phyloP scores from a whole-genome alignment of 1,140 invertebrate genomes.

The Drosophila bocqueti region DNA sequence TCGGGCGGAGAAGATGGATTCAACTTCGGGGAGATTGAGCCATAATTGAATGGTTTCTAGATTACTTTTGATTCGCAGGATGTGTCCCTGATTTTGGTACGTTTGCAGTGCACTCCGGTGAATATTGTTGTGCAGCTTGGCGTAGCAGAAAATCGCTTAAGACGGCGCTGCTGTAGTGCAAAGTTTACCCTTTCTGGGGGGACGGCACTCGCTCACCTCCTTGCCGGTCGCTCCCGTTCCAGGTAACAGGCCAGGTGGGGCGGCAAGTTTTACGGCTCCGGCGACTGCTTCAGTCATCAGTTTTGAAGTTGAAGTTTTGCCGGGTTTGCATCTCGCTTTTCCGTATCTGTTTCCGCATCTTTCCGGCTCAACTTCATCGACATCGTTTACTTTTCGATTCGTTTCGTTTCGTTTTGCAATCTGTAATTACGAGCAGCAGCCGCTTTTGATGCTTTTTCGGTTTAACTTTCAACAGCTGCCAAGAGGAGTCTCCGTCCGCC shows the following conservation, averaged over 20 bases:
- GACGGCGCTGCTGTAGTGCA: constrained; percentile 58
- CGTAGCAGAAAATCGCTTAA: constrained; percentile 76
- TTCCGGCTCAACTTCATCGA: constrained; percentile 51
- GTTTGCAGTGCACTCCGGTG: constrained; percentile 29
- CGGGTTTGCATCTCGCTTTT: constrained; percentile 49
- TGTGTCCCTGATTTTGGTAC: constrained; percentile 4
- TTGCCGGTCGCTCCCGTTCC: not conserved
- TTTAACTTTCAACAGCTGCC: constrained; percentile 75
- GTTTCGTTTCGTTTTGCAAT: constrained; percentile 68
- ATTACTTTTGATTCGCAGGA: not conserved
- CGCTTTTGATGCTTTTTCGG: constrained; percentile 63
- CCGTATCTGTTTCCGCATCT: constrained; percentile 41
- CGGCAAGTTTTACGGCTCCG: constrained; percentile 41
- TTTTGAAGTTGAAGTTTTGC: constrained; percentile 63
- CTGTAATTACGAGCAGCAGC: constrained; percentile 71
- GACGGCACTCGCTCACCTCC: not conserved
- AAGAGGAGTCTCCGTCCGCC: constrained; percentile 9
- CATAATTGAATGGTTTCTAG: constrained; percentile 13
- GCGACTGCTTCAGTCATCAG: constrained; percentile 59
- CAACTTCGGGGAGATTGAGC: constrained; percentile 5
- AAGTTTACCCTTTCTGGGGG: constrained; percentile 59
- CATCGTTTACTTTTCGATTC: constrained; percentile 72
- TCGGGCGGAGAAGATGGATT: not conserved
- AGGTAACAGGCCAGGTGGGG: constrained; percentile 18
- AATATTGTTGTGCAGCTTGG: constrained; percentile 69